Conservation (phyloP, 2,888 invertebrate genomes). For the Hydriomena furcata region DNA sequence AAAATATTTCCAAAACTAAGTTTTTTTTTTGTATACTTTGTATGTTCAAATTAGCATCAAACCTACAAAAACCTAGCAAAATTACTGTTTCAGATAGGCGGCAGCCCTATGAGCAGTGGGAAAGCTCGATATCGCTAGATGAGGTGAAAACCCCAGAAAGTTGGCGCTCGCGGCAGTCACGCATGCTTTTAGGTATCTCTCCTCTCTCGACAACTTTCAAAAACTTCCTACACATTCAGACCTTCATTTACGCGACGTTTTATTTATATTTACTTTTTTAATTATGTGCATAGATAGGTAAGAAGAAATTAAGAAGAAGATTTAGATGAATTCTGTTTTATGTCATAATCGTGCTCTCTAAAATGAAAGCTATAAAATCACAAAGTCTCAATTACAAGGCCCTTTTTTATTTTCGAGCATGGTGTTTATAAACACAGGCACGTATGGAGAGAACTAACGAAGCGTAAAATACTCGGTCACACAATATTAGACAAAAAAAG, state of each 20-base stretch:
- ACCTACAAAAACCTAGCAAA: constrained; percentile 3
- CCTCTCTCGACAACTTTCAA: constrained; percentile 38
- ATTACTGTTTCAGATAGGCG: constrained; percentile 35
- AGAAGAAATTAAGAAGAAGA: too few relatives aligned
- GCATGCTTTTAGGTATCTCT: constrained; percentile 49
- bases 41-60: too few relatives aligned
- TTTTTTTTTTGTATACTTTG: too few relatives aligned
- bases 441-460: constrained; percentile 1
- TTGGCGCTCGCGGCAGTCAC: constrained; percentile 49
- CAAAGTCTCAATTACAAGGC: not conserved
- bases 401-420: constrained; percentile 1
- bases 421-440: constrained; percentile 7
- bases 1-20: too few relatives aligned
- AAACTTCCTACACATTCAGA: constrained; percentile 34
- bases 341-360: constrained; percentile 1
- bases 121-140: constrained; percentile 70
- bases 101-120: constrained; percentile 54
- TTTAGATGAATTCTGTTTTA: too few relatives aligned
- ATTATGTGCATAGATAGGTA: constrained; percentile 18
- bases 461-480: constrained; percentile 5
- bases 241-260: constrained; percentile 18
- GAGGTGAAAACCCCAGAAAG: constrained; percentile 70
- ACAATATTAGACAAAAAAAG: constrained; percentile 46
- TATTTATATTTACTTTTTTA: constrained; percentile 13
- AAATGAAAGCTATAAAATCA: constrained; percentile 4